A percentile compares a stretch with the other conserved stretches of the same genome.
Conservation (phyloP, 2,888 invertebrate species). For the Cyclophora albipunctata region DNA sequence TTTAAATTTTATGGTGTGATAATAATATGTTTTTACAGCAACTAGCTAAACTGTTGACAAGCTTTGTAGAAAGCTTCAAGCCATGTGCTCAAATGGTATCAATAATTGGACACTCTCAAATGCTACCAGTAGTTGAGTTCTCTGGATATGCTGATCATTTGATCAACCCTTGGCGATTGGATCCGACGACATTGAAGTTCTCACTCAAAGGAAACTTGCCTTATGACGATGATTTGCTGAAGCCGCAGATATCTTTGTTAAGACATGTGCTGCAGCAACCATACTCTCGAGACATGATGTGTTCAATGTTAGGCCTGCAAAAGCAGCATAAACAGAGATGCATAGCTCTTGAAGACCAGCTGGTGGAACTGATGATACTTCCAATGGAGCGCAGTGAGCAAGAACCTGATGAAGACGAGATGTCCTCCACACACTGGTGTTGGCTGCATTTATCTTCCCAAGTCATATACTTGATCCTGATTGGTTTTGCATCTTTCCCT, state of each 20-base stretch:
- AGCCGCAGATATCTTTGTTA: constrained; percentile 91
- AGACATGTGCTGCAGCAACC: constrained; percentile 95
- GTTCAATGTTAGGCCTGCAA: constrained; percentile 93
- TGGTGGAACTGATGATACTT: constrained; percentile 91
- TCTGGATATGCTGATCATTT: constrained; percentile 92
- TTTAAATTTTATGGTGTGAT: background rate
- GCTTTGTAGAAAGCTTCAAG: constrained; percentile 94
- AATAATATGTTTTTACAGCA: constrained; percentile 72
- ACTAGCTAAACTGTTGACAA: constrained; percentile 88
- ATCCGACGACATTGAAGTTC: constrained; percentile 84
- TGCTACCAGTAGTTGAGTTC: constrained; percentile 96
- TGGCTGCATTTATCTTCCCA: constrained; percentile 97
- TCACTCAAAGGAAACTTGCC: constrained; percentile 84
- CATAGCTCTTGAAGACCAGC: constrained; percentile 91
- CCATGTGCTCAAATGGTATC: constrained; percentile 97
- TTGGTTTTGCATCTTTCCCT: constrained; percentile 94
- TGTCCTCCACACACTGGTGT: constrained; percentile 83
- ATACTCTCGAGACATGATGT: constrained; percentile 97
- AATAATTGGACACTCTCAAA: constrained; percentile 90
- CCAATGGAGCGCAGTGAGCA: constrained; percentile 95
- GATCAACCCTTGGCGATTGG: constrained; percentile 94
- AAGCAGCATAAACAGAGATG: constrained; percentile 94
- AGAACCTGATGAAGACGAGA: constrained; percentile 75
- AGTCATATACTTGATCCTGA: constrained; percentile 94
- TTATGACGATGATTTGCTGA: constrained; percentile 89